phyloP scores from a whole-genome alignment of 2,113 vertebrate species.

The Uropsilus gracilis region DNA sequence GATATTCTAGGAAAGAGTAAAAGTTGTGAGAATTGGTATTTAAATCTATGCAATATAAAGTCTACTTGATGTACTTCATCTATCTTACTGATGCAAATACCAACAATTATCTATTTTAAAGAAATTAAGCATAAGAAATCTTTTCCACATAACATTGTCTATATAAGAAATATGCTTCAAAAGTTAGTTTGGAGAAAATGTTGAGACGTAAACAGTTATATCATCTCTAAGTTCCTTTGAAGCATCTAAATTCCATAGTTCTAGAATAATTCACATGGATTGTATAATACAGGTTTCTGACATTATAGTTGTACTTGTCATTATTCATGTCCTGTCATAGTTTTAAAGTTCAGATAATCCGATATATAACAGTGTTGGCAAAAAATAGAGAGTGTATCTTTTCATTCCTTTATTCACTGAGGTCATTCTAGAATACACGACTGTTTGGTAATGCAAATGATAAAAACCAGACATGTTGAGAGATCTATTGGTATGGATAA shows the following conservation, averaged over 20 bases:
- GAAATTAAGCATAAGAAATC: neutral
- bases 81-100: neutral
- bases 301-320: neutral
- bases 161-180: neutral
- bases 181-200: conserved; percentile 28
- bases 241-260: conserved; percentile 53
- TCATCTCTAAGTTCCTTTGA: conserved; percentile 30
- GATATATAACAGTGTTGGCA: conserved; percentile 25
- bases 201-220: conserved; percentile 22
- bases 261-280: conserved; percentile 49
- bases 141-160: neutral
- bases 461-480: conserved; percentile 72
- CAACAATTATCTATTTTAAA: neutral
- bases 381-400: conserved; percentile 50
- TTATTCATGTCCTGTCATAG: conserved; percentile 59
- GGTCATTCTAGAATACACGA: conserved; percentile 68
- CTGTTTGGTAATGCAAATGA: conserved; percentile 68
- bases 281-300: conserved; percentile 5
- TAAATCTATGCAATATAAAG: neutral
- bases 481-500: conserved; percentile 65
- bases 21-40: neutral
- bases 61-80: neutral
- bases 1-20: neutral
- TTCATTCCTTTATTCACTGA: conserved; percentile 63
- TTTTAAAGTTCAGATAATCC: conserved; percentile 54